Conservation (phyloP, 1,140 invertebrate genomes). For the Vanessa tameamea region DNA sequence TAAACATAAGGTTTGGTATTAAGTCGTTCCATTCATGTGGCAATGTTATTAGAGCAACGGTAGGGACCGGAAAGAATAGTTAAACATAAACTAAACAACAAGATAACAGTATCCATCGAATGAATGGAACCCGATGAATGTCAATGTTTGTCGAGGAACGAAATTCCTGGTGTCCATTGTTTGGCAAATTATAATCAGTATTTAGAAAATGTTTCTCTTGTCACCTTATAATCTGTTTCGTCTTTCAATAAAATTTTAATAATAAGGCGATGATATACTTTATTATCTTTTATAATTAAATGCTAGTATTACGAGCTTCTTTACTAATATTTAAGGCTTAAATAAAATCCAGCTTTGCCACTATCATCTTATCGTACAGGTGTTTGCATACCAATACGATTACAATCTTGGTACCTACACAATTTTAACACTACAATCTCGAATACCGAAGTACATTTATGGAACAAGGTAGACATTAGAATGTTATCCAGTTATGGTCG, state of each 20-base stretch:
- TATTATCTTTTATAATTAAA: not conserved
- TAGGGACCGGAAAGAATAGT: conserved; percentile 57
- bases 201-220: conserved; percentile 1
- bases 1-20: conserved; percentile 59
- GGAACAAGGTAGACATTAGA: conserved; percentile 59
- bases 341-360: conserved; percentile 12
- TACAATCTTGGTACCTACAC: conserved; percentile 51
- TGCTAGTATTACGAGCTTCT: not conserved
- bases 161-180: conserved; percentile 63
- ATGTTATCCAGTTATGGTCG: conserved; percentile 51
- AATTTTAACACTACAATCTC: conserved; percentile 47
- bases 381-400: conserved; percentile 58
- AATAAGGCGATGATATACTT: not conserved
- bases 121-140: conserved; percentile 50
- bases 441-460: conserved; percentile 51
- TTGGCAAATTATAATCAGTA: conserved; percentile 29
- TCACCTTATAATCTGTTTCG: not conserved
- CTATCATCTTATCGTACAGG: conserved; percentile 53
- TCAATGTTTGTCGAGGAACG: conserved; percentile 56
- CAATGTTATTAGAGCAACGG: conserved; percentile 60
- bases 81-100: conserved; percentile 58
- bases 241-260: not conserved
- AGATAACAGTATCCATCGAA: conserved; percentile 45
- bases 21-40: conserved; percentile 50
- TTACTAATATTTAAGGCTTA: not conserved